Base-by-base conservation (phyloP, 1,140 invertebrate species). In the Ostrea denselamellosa region DNA sequence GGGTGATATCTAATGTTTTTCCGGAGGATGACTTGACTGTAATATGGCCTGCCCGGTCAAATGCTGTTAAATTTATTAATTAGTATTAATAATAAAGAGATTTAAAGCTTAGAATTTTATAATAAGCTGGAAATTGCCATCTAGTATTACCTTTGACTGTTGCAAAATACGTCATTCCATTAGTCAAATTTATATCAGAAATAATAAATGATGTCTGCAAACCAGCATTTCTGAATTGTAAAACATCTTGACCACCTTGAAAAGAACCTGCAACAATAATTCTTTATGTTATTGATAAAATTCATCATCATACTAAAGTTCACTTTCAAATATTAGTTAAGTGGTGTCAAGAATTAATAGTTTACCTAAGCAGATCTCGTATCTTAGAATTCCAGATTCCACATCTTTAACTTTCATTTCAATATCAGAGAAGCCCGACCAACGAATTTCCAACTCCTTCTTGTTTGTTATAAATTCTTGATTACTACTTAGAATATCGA, bases 131-230 rank as follows among this genome's bases (percentile, higher is more conserved):
- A 2, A 34, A 4, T 10, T 4, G 12, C n/a, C 17, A 62, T n/a
- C 52, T 8, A 52, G n/a, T 44, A 83, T 81, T 86, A 90, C 90
- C 90, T 87, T 83, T 88, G 9, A 90, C 88, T 84, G 90, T 89
- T 2, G 87, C 87, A 77, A 87, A 82, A 51, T 86, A 90, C 4
- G 28, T 85, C 44, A 82, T n/a, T 62, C 90, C 90, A 17, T 82
- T 81, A 8, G 17, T 44, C 5, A 89, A 44, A n/a, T 9, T 83
- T 8, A 88, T 51, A 25, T 90, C 85, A 9, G 44, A 5, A 14
- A 88, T 34, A 17, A 14, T 53, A 34, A 82, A 68, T 22, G 62
- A 53, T 19, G 85, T 77, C 65, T 71, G 53, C 17, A 86, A 81
- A 25, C 88, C 88, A 14, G 87, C 85, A 56, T 71, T 51, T 81